phyloP scores from a whole-genome alignment of 1,140 invertebrate species.

The Saccostrea echinata region DNA sequence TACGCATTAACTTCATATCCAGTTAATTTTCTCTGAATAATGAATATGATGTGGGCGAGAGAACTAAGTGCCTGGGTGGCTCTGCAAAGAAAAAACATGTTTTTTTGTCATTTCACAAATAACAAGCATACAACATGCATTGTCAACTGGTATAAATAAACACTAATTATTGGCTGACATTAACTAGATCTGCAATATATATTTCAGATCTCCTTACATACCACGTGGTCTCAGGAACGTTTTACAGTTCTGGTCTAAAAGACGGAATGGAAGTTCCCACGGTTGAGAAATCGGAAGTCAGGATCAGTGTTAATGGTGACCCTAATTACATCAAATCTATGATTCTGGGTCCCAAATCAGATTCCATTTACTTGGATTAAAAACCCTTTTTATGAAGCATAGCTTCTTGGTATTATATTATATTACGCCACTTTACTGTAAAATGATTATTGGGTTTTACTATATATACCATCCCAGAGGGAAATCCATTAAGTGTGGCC shows the following conservation, averaged over 20 bases:
- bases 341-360: not conserved
- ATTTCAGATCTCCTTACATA: constrained; percentile 61
- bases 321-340: not conserved
- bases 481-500: too few species aligned
- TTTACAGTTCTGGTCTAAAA: constrained; percentile 54
- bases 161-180: too few species aligned
- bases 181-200: not conserved
- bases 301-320: constrained; percentile 42
- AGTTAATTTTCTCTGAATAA: too few species aligned
- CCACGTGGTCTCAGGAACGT: constrained; percentile 55
- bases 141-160: too few species aligned
- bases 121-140: too few species aligned
- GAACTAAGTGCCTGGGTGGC: too few species aligned
- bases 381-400: not conserved
- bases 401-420: not conserved
- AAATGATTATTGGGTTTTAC: not conserved
- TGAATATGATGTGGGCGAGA: too few species aligned
- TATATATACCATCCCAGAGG: not conserved
- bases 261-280: constrained; percentile 44
- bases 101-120: too few species aligned
- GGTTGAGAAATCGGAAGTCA: constrained; percentile 41
- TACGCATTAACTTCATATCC: too few species aligned
- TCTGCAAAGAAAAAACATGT: too few species aligned
- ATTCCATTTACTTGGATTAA: not conserved
- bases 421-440: not conserved